Conservation (phyloP, 2,888 invertebrate genomes). For the Dynastes hyllus region DNA sequence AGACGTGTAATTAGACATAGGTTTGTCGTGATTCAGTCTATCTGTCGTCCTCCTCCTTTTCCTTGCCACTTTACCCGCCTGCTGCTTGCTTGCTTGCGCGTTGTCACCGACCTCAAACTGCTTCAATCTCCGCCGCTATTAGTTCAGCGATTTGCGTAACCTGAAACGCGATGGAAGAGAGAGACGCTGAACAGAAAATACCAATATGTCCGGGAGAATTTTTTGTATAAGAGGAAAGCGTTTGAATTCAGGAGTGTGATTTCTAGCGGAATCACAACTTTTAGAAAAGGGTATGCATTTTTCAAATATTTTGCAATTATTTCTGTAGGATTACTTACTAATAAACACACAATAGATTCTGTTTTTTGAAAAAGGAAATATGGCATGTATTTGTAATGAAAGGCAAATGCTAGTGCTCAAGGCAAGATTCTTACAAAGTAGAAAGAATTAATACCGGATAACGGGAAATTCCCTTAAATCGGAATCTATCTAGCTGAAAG, state of each 20-base stretch:
- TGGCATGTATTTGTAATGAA: too few relatives aligned
- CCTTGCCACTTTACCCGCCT: conserved; percentile 27
- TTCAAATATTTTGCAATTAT: too few relatives aligned
- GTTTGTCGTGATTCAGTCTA: conserved; percentile 63
- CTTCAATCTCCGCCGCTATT: conserved; percentile 40
- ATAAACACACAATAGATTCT: too few relatives aligned
- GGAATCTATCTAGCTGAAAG: too few relatives aligned
- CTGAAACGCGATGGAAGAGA: background rate
- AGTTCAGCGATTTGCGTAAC: conserved; percentile 41
- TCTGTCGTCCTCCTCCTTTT: conserved; percentile 52
- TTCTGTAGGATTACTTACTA: too few relatives aligned
- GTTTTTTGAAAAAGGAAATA: too few relatives aligned
- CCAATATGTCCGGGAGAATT: conserved; percentile 7
- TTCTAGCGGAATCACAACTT: background rate
- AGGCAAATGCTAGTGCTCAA: too few relatives aligned
- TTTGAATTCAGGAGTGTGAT: background rate
- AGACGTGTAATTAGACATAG: conserved; percentile 64
- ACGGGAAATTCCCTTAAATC: too few relatives aligned
- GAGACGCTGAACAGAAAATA: background rate
- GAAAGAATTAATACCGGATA: too few relatives aligned
- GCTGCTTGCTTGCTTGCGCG: conserved; percentile 21
- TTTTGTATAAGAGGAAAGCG: background rate
- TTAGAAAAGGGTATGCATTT: background rate
- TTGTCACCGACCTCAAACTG: conserved; percentile 43
- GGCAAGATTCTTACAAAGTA: too few relatives aligned